Base-by-base conservation (phyloP, 2,797 vertebrate species). In the Acanthornis magna region DNA sequence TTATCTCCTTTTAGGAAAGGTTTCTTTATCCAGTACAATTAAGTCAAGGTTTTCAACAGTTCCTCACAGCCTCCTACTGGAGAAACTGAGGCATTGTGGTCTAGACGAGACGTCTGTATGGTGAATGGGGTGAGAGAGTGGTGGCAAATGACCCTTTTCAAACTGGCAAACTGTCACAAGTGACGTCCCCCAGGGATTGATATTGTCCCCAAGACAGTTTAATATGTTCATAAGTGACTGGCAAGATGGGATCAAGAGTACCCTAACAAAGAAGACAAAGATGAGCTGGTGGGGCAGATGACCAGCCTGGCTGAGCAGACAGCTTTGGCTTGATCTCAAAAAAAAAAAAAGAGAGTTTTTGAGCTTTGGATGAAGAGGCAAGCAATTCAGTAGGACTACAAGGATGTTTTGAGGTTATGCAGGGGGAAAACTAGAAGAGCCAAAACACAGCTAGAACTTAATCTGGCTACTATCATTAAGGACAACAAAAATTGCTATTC, bases 1-100 rank as follows among this genome's bases (percentile, higher is more conserved):
- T 96, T 97, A 96, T 89, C 79, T 96, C 55, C 34, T 91, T 91
- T 94, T 58, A 83, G n/a, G 92, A 97, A 97, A 94, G 26, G 6
- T 29, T 86, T 96, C 95, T 94, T 93, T 45, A 61, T 77, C 71
- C 53, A 78, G n/a, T 19, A 45, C 63, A 89, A 48, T 91, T 96
- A 95, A 95, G 15, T 18, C 58, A 72, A 72, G 30, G 15, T 7
- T 58, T 53, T 66, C 66, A 72, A 36, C 19, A 34, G 40, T 36
- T 84, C 27, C 16, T 65, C 73, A 78, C 34, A 72, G 66, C 47
- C 30, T 84, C 80, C 45, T 60, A 20, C 60, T 48, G 60, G 60
- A 60, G 73, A 72, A 78, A 72, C 7, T 32, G 51, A 27, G 42
- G 10, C 25, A 42, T 3, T 66, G 16, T 40, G 9, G 22, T 42